Percentiles rank a stretch among this genome's conserved stretches.
Conservation (phyloP, 2,888 invertebrate genomes). For the Carcina quercana region DNA sequence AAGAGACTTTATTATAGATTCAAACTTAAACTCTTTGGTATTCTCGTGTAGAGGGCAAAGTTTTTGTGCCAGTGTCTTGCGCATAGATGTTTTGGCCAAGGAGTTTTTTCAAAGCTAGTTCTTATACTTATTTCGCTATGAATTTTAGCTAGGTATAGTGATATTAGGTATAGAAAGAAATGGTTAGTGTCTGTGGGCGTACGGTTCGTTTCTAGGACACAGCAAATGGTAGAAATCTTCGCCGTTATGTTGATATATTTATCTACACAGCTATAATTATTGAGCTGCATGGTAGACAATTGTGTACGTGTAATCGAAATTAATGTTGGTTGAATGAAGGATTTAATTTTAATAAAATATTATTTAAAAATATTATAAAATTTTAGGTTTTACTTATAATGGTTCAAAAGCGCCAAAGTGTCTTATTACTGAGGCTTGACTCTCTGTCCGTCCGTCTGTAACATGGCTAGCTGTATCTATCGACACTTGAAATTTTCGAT, state of each 20-base stretch:
- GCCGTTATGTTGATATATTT: conserved; percentile 35
- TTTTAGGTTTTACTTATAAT: no score
- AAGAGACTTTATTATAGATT: conserved; percentile 21
- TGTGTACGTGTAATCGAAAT: conserved; percentile 4
- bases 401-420: no score
- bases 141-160: conserved; percentile 68
- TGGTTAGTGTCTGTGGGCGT: conserved; percentile 59
- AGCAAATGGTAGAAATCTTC: conserved; percentile 64
- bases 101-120: conserved; percentile 64
- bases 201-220: conserved; percentile 64
- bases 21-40: no score
- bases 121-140: conserved; percentile 72
- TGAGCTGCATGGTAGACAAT: conserved; percentile 13
- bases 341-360: no score
- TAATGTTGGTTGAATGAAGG: not conserved
- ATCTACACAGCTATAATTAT: conserved; percentile 32
- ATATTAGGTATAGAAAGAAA: conserved; percentile 69
- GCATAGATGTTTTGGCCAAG: conserved; percentile 3
- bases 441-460: no score
- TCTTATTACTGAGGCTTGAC: no score
- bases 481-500: no score
- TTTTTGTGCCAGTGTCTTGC: not conserved
- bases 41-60: not conserved
- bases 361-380: no score
- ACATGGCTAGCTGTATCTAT: no score